Evolutionary conservation across 2,113 vertebrate genomes (phyloP).

Genomic region (Phodopus roborovskii): DNA sequence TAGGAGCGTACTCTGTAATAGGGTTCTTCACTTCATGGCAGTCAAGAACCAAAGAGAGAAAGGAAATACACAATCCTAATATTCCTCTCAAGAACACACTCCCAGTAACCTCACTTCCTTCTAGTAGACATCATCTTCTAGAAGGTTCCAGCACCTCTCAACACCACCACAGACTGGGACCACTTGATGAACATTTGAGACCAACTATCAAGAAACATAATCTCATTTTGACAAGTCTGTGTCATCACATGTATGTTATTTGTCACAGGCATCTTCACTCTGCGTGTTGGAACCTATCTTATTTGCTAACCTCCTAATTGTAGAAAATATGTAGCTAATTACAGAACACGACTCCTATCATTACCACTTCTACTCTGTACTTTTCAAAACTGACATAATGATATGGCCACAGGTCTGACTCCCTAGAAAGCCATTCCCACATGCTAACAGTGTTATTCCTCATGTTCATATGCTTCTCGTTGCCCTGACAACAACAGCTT

Average conservation of each 20-base stretch:
- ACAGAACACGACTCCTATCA: not conserved
- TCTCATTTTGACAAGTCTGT: not conserved
- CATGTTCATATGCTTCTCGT: not conserved
- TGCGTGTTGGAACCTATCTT: constrained; percentile 12
- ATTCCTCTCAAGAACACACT: not conserved
- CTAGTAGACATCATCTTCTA: not conserved
- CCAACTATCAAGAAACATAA: not conserved
- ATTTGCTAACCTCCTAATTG: not conserved
- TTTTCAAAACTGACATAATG: not conserved
- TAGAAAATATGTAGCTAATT: not conserved
- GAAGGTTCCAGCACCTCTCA: not conserved
- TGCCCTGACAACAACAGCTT: not conserved
- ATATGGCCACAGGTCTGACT: not conserved
- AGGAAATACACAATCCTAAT: not conserved
- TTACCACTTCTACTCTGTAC: not conserved
- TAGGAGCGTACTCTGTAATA: not conserved
- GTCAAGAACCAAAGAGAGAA: not conserved
- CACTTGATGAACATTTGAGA: not conserved
- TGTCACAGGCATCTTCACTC: not conserved
- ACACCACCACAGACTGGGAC: not conserved
- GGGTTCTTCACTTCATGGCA: not conserved
- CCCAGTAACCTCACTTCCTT: not conserved
- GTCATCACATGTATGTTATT: not conserved
- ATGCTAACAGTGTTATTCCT: not conserved
- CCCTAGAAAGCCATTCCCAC: not conserved